Evolutionary conservation across 2,797 vertebrate species (phyloP), one percentile per base, ranked within the genome.

Genomic region (Hydrocynus forskahlii): DNA sequence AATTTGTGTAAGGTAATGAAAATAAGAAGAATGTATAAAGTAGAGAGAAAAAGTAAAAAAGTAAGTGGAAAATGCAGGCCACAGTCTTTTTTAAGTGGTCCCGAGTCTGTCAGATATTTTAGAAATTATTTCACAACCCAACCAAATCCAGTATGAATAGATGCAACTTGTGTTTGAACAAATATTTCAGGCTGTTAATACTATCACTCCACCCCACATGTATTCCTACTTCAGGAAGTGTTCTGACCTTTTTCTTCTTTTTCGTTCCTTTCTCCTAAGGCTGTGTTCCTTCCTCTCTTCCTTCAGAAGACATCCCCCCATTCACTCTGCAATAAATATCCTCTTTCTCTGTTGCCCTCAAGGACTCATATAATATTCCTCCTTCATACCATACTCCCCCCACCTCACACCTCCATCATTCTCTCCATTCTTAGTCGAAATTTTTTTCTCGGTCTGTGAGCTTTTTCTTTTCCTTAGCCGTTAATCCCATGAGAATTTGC

Each of bases 291-390:
- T 63, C 19, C 43, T 62, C 68, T 69, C 79, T 63, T 75, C 74
- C 55, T 71, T 38, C 74, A 16, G 50, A 55, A 35, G 40, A 64
- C n/a, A 48, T 50, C 54, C 43, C 40, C 35, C 48, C 21, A 29
- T 64, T 75, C 57, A 0, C 60, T 73, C 25, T 1, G n/a, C 79
- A 83, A 80, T 79, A 83, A 83, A 83, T 83, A 83, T 80, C 79
- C 75, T 59, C 75, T 69, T 80, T 72, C 64, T 63, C 59, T 81
- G 70, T 59, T 67, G 76, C 78, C 78, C 70, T 57, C 74, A 84
- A 80, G 77, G 82, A 77, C 78, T 84, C 74, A 80, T 80, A 84
- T 72, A 54, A 25, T 64, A 84, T 80, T 80, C 72, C 74, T 62
- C 29, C 63, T 74, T 83, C 81, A 82, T 64, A 72, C 38, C 35